A percentile compares a stretch with the other conserved stretches of the same genome.
Evolutionary conservation across 2,888 invertebrate species (phyloP).

Genomic region (Acanthacorydalis orientalis): DNA sequence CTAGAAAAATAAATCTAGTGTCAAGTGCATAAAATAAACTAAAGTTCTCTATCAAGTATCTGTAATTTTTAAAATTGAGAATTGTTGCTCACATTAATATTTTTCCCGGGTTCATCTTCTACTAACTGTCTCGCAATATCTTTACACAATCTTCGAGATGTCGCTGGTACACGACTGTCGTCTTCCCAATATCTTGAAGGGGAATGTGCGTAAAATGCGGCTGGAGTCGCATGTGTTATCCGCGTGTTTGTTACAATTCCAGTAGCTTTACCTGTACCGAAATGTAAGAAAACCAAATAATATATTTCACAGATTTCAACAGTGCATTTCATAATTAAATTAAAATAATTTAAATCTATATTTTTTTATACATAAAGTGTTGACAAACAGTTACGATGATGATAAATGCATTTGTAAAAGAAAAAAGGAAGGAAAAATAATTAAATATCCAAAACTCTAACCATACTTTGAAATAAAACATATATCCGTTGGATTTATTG

Average conservation of each 20-base stretch:
- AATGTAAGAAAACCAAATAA: too few species aligned
- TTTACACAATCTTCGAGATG: constrained; percentile 23
- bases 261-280: constrained; percentile 10
- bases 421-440: too few species aligned
- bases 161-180: constrained; percentile 21
- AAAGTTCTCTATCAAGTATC: too few species aligned
- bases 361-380: too few species aligned
- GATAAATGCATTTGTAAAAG: too few species aligned
- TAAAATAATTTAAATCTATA: too few species aligned
- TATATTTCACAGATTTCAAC: too few species aligned
- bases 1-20: too few species aligned
- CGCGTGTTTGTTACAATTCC: constrained; percentile 50
- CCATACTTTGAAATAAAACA: not conserved
- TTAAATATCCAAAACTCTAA: not conserved
- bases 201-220: constrained; percentile 22
- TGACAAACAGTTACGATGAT: too few species aligned
- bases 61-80: too few species aligned
- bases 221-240: constrained; percentile 48
- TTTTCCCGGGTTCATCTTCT: constrained; percentile 39
- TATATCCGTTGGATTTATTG: not conserved
- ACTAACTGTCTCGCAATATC: constrained; percentile 47
- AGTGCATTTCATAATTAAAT: too few species aligned
- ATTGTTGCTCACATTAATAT: constrained; percentile 30
- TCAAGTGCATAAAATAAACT: too few species aligned
- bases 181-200: constrained; percentile 22